Evolutionary conservation across 1,140 invertebrate species (phyloP).

Genomic region (Pseudomyrmex sp.): DNA sequence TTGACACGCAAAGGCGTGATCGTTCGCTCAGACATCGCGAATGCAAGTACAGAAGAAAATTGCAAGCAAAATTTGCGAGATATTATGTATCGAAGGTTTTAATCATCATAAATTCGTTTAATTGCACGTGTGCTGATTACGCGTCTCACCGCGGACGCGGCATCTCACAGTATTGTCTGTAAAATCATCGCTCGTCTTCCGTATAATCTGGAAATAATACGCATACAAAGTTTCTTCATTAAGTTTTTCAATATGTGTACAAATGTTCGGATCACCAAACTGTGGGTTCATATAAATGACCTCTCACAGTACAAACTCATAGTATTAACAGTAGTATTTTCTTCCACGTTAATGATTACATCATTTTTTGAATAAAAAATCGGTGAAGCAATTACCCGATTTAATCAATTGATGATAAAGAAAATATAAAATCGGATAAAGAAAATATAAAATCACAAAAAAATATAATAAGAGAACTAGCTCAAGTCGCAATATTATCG

Average conservation of each 20-base stretch:
- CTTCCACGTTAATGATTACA: not conserved
- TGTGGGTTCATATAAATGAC: not conserved
- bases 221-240: too few species aligned
- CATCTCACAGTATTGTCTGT: not conserved
- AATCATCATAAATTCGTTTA: conserved; percentile 4
- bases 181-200: not conserved
- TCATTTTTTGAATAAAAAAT: not conserved
- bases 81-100: not conserved
- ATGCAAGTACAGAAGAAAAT: conserved; percentile 3
- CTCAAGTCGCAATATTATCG: not conserved
- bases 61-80: not conserved
- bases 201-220: conserved; percentile 12
- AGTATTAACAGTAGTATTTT: not conserved
- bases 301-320: not conserved
- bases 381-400: not conserved
- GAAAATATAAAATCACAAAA: not conserved
- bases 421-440: not conserved
- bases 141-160: not conserved
- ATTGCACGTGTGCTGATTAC: not conserved
- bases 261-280: not conserved
- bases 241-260: too few species aligned
- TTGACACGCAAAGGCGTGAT: conserved; percentile 12
- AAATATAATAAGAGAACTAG: not conserved
- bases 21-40: conserved; percentile 2
- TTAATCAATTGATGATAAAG: not conserved